Evolutionary conservation across 2,888 invertebrate species (phyloP).

Genomic region (Microctonus hyperodae): DNA sequence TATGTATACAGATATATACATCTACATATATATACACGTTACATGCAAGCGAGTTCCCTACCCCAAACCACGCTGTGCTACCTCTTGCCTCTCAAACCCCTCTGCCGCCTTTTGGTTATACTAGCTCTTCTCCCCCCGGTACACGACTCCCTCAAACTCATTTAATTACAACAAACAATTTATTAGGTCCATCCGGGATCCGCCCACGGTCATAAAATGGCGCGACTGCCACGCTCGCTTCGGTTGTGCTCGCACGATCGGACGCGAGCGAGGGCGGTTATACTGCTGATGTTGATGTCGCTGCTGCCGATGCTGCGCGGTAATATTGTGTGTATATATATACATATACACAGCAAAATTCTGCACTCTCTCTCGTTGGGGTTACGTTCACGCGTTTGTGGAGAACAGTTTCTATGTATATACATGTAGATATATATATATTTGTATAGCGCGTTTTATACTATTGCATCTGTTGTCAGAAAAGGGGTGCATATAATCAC

Average conservation of each 20-base stretch:
- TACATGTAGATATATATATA: too few relatives aligned
- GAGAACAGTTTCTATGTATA: neutral
- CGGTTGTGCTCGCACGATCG: conserved; percentile 30
- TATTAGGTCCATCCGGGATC: conserved; percentile 61
- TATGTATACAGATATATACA: conserved; percentile 16
- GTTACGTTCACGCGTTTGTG: conserved; percentile 16
- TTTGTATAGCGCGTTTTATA: conserved; percentile 28
- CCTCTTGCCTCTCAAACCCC: conserved; percentile 36
- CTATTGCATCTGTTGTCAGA: conserved; percentile 42
- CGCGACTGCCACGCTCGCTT: conserved; percentile 41
- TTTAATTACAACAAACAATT: conserved; percentile 64
- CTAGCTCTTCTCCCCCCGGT: conserved; percentile 49
- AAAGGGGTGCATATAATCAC: conserved; percentile 32
- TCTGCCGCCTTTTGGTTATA: conserved; percentile 28
- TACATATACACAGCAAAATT: neutral
- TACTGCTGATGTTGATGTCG: neutral
- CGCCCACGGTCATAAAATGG: conserved; percentile 53
- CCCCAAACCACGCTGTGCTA: conserved; percentile 11
- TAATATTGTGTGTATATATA: conserved; percentile 5
- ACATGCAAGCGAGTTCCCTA: conserved; percentile 14
- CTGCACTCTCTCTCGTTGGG: conserved; percentile 21
- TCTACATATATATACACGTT: conserved; percentile 9
- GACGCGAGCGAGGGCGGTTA: conserved; percentile 4
- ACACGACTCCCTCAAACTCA: conserved; percentile 62
- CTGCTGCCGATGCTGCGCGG: conserved; percentile 9